Base-by-base conservation (phyloP, 1,140 invertebrate genomes). In the Sycophila sp. region DNA sequence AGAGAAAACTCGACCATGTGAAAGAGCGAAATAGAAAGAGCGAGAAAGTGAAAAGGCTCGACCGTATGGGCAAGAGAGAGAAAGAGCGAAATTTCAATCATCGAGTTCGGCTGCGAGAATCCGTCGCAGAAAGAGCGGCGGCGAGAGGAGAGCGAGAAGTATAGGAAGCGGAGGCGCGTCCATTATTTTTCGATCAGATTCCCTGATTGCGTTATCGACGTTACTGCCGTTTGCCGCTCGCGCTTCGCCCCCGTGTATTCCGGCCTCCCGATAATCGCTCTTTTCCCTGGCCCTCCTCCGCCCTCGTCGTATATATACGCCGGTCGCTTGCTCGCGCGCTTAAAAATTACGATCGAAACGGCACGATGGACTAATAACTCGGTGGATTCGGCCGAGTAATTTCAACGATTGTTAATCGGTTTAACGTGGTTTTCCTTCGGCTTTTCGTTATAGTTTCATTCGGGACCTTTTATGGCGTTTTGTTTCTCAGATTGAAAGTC, bases 101-200 rank as follows among this genome's bases (percentile, higher is more conserved):
- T 60, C 32, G 65, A 63, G 34, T 73, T 69, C 38, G 24, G 26
- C 59, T 13, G 22, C n/a, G 59, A 62, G 40, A 30, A 13, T 2
- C 6, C 13, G 58, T 42, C 3, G 13, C 40, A 62, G 26, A 22
- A 6, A 45, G 40, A n/a, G 28, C 45, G 38, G 7, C 28, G n/a
- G 15, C 1, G 28, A 34, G 11, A 58, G 19, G 30, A 34, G 11
- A 42, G 22, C 2, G 45, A 47, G 51, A 40, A 13, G 40, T 2
- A 22, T 36, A 67, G 70, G 47, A 72, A 66, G 55, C 69, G 69
- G 63, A 67, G 63, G 49, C 70, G 70, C 75, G 65, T 75, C 81
- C 78, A 84, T 85, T 84, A 85, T 85, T 85, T 85, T 85, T 83
- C 83, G 78, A 85, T 85, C 82, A 81, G 78, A 80, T 83, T 81